Base-by-base conservation (phyloP, 2,113 vertebrate species). In the Ammodramus savannarum region DNA sequence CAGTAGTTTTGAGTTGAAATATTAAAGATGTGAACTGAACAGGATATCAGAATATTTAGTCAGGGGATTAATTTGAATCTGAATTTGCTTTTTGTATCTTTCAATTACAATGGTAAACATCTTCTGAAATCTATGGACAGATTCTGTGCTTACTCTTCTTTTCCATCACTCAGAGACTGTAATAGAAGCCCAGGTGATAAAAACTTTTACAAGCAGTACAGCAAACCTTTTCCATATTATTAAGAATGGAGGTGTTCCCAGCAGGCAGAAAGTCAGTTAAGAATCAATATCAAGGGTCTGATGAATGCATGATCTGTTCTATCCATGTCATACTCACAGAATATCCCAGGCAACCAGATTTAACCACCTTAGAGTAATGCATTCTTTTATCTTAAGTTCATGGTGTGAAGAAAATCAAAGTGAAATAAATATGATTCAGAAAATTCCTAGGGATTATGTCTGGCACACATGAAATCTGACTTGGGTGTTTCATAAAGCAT, bases 351-450 rank as follows among this genome's bases (percentile, higher is more conserved):
- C 25, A 61, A 61, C 36, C 36, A 61, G 19, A 89, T 75, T 52
- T 83, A 81, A 67, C 36, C 36, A 44, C 48, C 44, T 43, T 9
- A 74, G 57, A 78, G 21, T 26, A 88, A 93, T 63, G 11, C 13
- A 59, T 84, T 81, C 46, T 90, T 95, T 81, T 85, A 67, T 71
- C 57, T 81, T 73, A 48, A 19, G 38, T 55, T 91, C 85, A 87
- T 1, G 6, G 29, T 17, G 31, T 58, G 62, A 77, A 84, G 61
- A 85, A 91, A 92, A 96, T 95, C 77, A 71, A 88, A 96, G 55
- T 23, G 72, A 94, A 97, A 88, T 84, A 97, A 88, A 91, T 89
- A 82, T 54, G 74, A 85, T 91, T 65, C 67, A 87, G 86, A 81
- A 78, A 93, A 77, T 84, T 93, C 65, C 65, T 29, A 59, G 68